Conservation (phyloP, 2,888 invertebrate genomes). For the Drosophila suboccidentalis region DNA sequence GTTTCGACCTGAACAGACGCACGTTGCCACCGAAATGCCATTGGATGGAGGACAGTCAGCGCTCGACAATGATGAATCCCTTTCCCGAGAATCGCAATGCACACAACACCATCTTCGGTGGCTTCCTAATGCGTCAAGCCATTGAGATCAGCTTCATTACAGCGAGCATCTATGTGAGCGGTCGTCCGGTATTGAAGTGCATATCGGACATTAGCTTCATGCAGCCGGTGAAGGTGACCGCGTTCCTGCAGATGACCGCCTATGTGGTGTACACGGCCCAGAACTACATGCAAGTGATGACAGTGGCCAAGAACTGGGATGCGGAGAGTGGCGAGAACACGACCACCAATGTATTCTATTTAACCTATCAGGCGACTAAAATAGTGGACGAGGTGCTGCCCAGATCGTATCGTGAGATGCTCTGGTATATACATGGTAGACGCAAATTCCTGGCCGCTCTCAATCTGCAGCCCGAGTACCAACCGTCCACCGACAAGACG, state of each 20-base stretch:
- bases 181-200: constrained; percentile 87
- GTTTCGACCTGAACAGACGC: constrained; percentile 86
- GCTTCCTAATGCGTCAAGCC: constrained; percentile 92
- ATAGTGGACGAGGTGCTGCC: constrained; percentile 87
- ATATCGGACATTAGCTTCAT: constrained; percentile 91
- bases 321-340: constrained; percentile 51
- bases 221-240: constrained; percentile 90
- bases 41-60: constrained; percentile 88
- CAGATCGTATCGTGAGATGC: constrained; percentile 89
- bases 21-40: constrained; percentile 87
- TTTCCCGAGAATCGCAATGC: constrained; percentile 90
- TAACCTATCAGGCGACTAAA: constrained; percentile 87
- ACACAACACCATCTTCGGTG: constrained; percentile 92
- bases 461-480: constrained; percentile 43
- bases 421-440: constrained; percentile 87
- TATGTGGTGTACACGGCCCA: constrained; percentile 87
- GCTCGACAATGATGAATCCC: constrained; percentile 88
- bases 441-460: constrained; percentile 85
- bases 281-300: constrained; percentile 88
- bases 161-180: constrained; percentile 87
- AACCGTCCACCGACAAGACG: neutral
- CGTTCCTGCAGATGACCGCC: constrained; percentile 89
- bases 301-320: constrained; percentile 89
- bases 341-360: constrained; percentile 90
- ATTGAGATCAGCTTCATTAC: constrained; percentile 90